These are phyloP conservation scores for Choloepus hoffmanni DNA, from an alignment of 2,113 vertebrate species.

Conservation along the genomic window DNA sequence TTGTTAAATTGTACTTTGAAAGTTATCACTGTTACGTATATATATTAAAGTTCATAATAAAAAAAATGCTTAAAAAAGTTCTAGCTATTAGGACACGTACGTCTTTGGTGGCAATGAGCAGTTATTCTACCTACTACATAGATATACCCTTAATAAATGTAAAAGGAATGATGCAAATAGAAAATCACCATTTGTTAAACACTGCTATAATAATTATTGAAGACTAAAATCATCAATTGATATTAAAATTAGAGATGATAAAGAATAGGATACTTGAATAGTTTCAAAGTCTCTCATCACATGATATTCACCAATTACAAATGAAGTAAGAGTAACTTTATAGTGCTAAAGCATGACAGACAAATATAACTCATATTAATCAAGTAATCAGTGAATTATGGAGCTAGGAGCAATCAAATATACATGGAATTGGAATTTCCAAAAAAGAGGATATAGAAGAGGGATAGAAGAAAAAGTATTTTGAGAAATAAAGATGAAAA, in stretches of 20 bases:
- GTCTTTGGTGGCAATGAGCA: not conserved
- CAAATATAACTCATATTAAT: not conserved
- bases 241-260: not conserved
- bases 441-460: not conserved
- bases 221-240: not conserved
- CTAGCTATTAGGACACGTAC: not conserved
- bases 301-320: not conserved
- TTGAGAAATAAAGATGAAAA: constrained; percentile 46
- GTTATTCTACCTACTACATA: not conserved
- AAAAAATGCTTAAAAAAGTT: too few species aligned
- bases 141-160: not conserved
- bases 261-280: not conserved
- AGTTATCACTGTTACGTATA: too few species aligned
- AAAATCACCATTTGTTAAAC: constrained; percentile 14
- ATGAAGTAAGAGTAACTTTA: not conserved
- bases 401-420: not conserved
- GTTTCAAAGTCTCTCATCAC: not conserved
- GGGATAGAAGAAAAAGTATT: not conserved
- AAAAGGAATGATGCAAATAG: constrained; percentile 14
- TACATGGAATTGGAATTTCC: not conserved
- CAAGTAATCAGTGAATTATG: not conserved
- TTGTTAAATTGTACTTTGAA: too few species aligned
- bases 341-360: not conserved
- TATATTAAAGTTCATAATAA: too few species aligned
- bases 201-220: not conserved